Conservation (phyloP, 2,888 invertebrate genomes). For the Stenotaenia linearis region DNA sequence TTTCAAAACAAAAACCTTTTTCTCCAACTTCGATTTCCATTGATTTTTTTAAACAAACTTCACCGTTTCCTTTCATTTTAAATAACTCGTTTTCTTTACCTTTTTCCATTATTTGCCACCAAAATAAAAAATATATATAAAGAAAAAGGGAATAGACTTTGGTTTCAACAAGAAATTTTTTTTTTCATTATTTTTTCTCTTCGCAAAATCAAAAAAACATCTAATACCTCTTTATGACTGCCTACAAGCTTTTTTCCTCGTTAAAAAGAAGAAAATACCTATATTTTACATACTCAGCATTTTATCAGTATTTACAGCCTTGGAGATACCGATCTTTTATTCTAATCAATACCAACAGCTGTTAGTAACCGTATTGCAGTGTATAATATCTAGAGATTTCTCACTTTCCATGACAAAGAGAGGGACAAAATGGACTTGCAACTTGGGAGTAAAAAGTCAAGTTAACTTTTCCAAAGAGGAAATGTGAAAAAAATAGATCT, state of each 20-base stretch:
- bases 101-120: not conserved
- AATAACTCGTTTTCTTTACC: not conserved
- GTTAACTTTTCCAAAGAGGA: conserved; percentile 20
- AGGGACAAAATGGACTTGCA: conserved; percentile 1
- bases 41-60: not conserved
- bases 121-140: not conserved
- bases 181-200: not conserved
- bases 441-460: conserved; percentile 8
- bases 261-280: not conserved
- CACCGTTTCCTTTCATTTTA: not conserved
- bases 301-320: not conserved
- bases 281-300: not conserved
- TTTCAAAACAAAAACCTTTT: not conserved
- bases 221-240: not conserved
- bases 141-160: not conserved
- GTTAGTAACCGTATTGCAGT: not conserved
- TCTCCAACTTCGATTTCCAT: not conserved
- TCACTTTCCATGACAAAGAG: not conserved
- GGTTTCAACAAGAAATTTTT: not conserved
- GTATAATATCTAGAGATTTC: not conserved
- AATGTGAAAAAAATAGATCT: conserved; percentile 19
- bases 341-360: conserved; percentile 7
- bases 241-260: not conserved
- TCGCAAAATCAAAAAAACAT: not conserved
- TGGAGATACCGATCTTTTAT: not conserved